A percentile compares a stretch with the other conserved stretches of the same genome.
Evolutionary conservation across 2,797 vertebrate genomes (phyloP).

Genomic region (Periparus ater): DNA sequence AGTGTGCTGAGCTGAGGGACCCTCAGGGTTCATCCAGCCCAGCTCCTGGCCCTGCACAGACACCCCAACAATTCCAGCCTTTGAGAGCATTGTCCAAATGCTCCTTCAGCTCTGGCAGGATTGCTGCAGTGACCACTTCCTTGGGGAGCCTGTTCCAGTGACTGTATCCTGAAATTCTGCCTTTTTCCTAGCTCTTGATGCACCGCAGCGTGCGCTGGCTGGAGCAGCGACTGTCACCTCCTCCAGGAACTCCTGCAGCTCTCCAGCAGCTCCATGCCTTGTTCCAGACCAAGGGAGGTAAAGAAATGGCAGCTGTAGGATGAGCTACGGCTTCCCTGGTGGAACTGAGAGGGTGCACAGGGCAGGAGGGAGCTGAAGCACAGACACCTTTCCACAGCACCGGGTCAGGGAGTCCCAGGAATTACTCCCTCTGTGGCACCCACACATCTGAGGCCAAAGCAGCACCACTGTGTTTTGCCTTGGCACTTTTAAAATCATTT

Average conservation of each 20-base stretch:
- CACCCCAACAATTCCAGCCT: background rate
- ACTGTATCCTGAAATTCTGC: background rate
- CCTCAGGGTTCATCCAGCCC: accelerated
- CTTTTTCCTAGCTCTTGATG: accelerated
- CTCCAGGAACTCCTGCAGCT: accelerated
- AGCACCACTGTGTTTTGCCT: background rate
- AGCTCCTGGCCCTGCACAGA: background rate
- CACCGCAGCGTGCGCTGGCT: accelerated
- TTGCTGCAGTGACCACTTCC: background rate
- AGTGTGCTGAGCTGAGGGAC: background rate
- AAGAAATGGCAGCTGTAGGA: background rate
- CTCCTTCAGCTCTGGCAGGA: background rate
- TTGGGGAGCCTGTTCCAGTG: background rate
- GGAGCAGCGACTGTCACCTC: accelerated
- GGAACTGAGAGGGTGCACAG: background rate
- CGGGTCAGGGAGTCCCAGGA: accelerated
- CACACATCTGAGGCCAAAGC: accelerated
- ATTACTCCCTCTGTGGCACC: accelerated
- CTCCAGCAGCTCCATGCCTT: background rate
- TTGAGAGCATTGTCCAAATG: accelerated
- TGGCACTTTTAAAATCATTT: accelerated
- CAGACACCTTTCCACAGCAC: accelerated
- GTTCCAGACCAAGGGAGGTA: background rate
- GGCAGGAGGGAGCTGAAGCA: background rate
- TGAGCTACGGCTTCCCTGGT: background rate